phyloP scores from a whole-genome alignment of 2,113 vertebrate genomes.

The Oreochromis spilurus region DNA sequence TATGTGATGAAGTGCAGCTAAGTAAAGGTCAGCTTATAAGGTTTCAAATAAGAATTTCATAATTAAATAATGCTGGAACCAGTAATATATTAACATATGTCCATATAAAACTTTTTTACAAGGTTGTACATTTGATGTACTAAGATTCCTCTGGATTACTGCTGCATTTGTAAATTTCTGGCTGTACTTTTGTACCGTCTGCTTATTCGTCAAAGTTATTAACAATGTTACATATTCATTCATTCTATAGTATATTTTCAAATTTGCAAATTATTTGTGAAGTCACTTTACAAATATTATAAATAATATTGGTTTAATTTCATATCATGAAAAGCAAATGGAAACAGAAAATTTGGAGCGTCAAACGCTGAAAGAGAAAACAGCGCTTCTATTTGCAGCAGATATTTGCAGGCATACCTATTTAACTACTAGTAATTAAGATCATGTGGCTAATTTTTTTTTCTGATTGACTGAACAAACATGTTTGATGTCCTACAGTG shows the following conservation, averaged over 20 bases:
- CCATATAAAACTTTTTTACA: background rate
- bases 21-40: background rate
- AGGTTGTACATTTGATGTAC: background rate
- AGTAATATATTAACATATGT: background rate
- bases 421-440: background rate
- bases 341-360: accelerated
- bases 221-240: background rate
- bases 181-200: background rate
- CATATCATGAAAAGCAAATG: background rate
- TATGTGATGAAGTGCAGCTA: background rate
- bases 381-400: background rate
- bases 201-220: background rate
- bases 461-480: background rate
- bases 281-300: background rate
- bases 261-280: background rate
- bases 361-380: background rate
- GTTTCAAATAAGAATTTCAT: background rate
- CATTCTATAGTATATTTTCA: background rate
- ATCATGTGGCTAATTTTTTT: background rate
- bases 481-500: background rate
- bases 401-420: background rate
- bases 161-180: background rate
- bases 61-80: background rate
- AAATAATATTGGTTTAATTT: background rate
- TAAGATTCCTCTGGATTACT: background rate